phyloP scores from a whole-genome alignment of 2,797 vertebrate genomes.

The Staurois parvus region DNA sequence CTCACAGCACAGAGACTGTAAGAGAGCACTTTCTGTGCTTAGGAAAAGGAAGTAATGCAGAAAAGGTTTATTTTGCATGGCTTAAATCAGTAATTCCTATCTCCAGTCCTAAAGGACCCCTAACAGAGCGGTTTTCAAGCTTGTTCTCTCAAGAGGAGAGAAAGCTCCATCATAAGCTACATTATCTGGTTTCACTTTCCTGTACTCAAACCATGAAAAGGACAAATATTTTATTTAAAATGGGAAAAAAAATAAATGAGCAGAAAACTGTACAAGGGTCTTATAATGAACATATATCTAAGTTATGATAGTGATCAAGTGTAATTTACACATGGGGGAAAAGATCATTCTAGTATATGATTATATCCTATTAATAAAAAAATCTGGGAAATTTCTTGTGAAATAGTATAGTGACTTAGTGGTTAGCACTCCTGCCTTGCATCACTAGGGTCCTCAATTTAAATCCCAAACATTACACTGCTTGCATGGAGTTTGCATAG shows the following conservation, averaged over 20 bases:
- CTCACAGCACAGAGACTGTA: slow-evolving; percentile 29
- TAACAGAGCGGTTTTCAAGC: slow-evolving; percentile 35
- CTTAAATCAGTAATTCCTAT: slow-evolving; percentile 41
- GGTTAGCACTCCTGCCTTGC: too few relatives aligned
- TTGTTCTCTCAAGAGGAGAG: slow-evolving; percentile 19
- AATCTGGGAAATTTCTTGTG: too few relatives aligned
- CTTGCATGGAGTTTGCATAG: too few relatives aligned
- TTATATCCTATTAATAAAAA: too few relatives aligned
- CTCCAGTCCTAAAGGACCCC: slow-evolving; percentile 42
- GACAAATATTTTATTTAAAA: neutral
- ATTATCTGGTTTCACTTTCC: slow-evolving; percentile 25
- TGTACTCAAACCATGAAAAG: neutral
- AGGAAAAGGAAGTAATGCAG: slow-evolving; percentile 41
- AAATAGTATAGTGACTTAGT: too few relatives aligned
- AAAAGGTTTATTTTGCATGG: slow-evolving; percentile 49
- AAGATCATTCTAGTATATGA: too few relatives aligned
- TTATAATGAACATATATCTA: too few relatives aligned
- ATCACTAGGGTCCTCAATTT: too few relatives aligned
- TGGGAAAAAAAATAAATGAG: neutral
- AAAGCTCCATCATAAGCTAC: slow-evolving; percentile 26
- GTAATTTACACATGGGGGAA: too few relatives aligned
- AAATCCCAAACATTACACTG: too few relatives aligned
- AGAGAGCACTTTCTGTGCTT: slow-evolving; percentile 25
- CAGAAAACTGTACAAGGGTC: neutral
- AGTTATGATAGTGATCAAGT: too few relatives aligned